These are phyloP conservation scores for Entomobrya multifasciata DNA, from an alignment of 2,888 invertebrate genomes.

Conservation along the genomic window DNA sequence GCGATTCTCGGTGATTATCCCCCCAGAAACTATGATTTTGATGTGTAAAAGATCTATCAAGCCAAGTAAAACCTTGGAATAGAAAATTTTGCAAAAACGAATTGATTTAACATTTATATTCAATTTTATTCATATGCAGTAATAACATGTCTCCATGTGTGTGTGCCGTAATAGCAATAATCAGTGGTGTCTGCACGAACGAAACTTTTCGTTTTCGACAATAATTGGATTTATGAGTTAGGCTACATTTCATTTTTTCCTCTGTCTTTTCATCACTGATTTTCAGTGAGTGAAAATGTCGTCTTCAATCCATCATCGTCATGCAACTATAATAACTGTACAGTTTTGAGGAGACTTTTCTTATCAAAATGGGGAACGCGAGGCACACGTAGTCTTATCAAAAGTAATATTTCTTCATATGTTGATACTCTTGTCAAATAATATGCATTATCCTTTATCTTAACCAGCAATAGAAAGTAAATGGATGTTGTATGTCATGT, in stretches of 20 bases:
- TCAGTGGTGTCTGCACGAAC: conserved; percentile 24
- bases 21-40: neutral
- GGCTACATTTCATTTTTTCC: neutral
- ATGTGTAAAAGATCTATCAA: conserved; percentile 28
- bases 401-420: no score
- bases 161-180: neutral
- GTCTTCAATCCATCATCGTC: neutral
- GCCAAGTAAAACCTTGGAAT: conserved; percentile 31
- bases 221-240: conserved; percentile 14
- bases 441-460: no score
- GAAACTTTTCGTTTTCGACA: neutral
- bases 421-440: no score
- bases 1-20: conserved; percentile 37
- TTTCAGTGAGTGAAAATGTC: neutral
- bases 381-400: neutral
- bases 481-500: no score
- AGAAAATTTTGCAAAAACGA: conserved; percentile 40
- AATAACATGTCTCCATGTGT: neutral
- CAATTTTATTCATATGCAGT: neutral
- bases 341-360: no score
- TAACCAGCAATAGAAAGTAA: no score
- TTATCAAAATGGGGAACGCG: conserved; percentile 12
- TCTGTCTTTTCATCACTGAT: neutral
- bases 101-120: neutral
- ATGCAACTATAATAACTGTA: conserved; percentile 1